Evolutionary conservation across 2,888 invertebrate genomes (phyloP).

Genomic region (Eulithis testata): DNA sequence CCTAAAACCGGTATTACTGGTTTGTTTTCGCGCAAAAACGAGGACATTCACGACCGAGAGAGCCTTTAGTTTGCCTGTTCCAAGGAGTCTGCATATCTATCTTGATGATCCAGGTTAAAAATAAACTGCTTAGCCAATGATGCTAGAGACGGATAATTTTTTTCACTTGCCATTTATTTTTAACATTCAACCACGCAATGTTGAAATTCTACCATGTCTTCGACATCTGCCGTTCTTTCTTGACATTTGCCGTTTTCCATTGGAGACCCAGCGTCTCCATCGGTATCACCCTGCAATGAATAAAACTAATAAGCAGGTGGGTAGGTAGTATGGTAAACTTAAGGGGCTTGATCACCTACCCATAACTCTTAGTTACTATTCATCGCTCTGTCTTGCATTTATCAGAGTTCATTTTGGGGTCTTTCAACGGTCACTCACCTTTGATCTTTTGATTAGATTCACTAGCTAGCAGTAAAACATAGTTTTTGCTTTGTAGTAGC

Average conservation of each 20-base stretch:
- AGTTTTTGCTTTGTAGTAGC: too few relatives aligned
- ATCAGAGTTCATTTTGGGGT: background rate
- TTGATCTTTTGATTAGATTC: too few relatives aligned
- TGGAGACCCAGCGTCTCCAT: constrained; percentile 36
- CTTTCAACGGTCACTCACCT: background rate
- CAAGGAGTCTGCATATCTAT: constrained; percentile 25
- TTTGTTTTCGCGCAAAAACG: constrained; percentile 81
- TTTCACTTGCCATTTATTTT: background rate
- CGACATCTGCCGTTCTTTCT: constrained; percentile 22
- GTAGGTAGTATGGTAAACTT: too few relatives aligned
- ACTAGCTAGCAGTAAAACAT: too few relatives aligned
- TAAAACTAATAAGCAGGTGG: constrained; percentile 27
- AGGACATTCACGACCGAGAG: constrained; percentile 56
- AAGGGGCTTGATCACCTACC: too few relatives aligned
- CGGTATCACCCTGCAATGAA: constrained; percentile 50
- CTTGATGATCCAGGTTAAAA: constrained; percentile 40
- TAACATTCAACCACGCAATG: constrained; percentile 61
- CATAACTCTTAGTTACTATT: too few relatives aligned
- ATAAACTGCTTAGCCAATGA: constrained; percentile 42
- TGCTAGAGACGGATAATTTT: too few relatives aligned
- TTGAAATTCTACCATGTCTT: constrained; percentile 49
- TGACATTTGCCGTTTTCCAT: constrained; percentile 41
- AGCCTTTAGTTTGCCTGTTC: constrained; percentile 49
- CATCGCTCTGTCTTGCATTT: too few relatives aligned
- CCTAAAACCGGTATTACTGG: constrained; percentile 71